Evolutionary conservation across 2,797 vertebrate genomes (phyloP).

Genomic region (Naso thynnoides): DNA sequence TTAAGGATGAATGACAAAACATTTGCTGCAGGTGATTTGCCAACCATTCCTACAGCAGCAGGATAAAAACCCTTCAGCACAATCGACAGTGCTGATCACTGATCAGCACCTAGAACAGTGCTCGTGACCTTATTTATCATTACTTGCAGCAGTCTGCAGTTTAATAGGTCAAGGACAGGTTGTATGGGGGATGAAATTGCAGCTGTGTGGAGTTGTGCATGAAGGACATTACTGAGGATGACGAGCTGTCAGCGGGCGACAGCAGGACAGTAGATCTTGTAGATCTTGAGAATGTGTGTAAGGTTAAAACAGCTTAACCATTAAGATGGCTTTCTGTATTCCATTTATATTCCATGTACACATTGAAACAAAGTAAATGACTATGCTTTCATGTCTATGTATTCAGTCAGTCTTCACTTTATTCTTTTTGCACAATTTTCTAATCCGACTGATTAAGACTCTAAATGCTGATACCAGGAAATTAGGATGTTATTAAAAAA

Average conservation of each 20-base stretch:
- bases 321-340: background rate
- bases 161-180: background rate
- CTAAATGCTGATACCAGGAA: no score
- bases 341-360: background rate
- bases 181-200: background rate
- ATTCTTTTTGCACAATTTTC: background rate
- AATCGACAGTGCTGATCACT: background rate
- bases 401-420: background rate
- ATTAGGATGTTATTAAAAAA: no score
- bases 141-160: conserved; percentile 8
- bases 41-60: background rate
- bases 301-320: conserved; percentile 14
- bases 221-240: background rate
- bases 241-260: conserved; percentile 3
- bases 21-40: background rate
- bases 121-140: background rate
- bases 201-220: no score
- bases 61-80: background rate
- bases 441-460: background rate
- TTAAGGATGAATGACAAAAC: background rate
- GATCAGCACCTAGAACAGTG: background rate
- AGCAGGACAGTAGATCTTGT: background rate
- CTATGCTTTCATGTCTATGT: background rate
- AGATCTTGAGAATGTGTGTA: background rate
- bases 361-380: background rate